These are phyloP conservation scores for Scarus forsteni DNA, from an alignment of 2,797 vertebrate species.

Conservation along the genomic window DNA sequence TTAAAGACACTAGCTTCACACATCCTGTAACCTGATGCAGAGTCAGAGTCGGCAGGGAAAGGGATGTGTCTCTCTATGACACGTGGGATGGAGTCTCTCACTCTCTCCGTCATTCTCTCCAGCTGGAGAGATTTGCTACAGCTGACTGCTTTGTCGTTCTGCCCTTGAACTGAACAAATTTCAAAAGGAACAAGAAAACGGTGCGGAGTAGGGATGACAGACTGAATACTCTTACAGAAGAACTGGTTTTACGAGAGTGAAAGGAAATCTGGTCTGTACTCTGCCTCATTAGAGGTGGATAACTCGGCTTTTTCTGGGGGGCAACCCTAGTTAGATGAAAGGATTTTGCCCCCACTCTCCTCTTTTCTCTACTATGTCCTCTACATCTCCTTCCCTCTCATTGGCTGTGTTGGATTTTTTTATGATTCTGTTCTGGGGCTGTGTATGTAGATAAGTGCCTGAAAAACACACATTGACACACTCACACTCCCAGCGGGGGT, in stretches of 20 bases:
- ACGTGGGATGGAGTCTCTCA: constrained; percentile 30
- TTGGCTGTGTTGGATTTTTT: constrained; percentile 51
- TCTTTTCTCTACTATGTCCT: constrained; percentile 8
- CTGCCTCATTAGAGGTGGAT: constrained; percentile 21
- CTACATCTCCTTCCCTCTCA: constrained; percentile 14
- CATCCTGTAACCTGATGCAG: constrained; percentile 51
- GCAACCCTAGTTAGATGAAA: constrained; percentile 13
- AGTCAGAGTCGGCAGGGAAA: constrained; percentile 9
- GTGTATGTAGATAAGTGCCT: constrained; percentile 61
- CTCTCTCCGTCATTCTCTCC: constrained; percentile 36
- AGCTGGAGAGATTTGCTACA: constrained; percentile 60
- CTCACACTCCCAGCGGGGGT: constrained; percentile 51
- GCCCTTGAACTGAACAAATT: constrained; percentile 62
- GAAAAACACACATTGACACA: constrained; percentile 51
- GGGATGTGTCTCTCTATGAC: constrained; percentile 22
- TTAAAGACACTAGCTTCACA: constrained; percentile 48
- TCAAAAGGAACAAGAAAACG: constrained; percentile 45
- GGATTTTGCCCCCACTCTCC: constrained; percentile 28
- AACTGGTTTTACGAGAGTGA: constrained; percentile 35
- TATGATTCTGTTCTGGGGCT: constrained; percentile 39
- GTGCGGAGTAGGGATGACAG: constrained; percentile 36
- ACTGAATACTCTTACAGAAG: constrained; percentile 30
- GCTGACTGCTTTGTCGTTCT: constrained; percentile 51
- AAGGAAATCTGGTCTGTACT: constrained; percentile 23
- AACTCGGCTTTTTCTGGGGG: constrained; percentile 7